Percentiles rank a stretch among this genome's conserved stretches.
Evolutionary conservation across 2,888 invertebrate genomes (phyloP).

Genomic region (Drosophila nigritarsus): DNA sequence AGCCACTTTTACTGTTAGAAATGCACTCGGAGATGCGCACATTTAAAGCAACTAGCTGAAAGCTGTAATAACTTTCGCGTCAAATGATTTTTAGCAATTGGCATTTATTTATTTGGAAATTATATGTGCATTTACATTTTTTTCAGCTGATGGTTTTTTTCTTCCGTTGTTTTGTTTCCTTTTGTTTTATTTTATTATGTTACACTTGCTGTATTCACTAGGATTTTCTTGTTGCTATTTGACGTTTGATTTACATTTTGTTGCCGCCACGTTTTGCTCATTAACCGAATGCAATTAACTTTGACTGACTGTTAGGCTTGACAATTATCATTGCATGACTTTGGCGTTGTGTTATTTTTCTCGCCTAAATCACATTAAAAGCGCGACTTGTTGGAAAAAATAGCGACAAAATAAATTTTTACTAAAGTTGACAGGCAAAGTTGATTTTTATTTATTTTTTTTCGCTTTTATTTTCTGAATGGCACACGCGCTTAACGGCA

Average conservation of each 20-base stretch:
- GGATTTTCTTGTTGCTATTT: conserved; percentile 37
- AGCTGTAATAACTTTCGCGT: conserved; percentile 36
- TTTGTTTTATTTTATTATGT: conserved; percentile 18
- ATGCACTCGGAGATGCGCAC: conserved; percentile 67
- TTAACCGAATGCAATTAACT: conserved; percentile 67
- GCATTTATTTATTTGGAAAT: conserved; percentile 30
- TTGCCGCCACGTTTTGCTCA: conserved; percentile 75
- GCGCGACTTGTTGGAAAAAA: conserved; percentile 41
- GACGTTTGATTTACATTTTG: conserved; percentile 70
- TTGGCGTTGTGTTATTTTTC: conserved; percentile 40
- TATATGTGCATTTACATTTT: conserved; percentile 59
- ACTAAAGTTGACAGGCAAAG: conserved; percentile 12
- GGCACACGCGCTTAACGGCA: conserved; percentile 68
- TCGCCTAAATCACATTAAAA: conserved; percentile 56
- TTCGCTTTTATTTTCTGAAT: conserved; percentile 32
- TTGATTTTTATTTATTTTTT: conserved; percentile 18
- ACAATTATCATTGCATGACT: conserved; percentile 63
- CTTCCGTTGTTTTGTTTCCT: background rate
- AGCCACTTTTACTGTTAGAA: conserved; percentile 79
- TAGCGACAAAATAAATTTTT: conserved; percentile 29
- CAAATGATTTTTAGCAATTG: conserved; percentile 46
- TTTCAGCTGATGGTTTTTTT: conserved; percentile 22
- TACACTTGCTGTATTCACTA: conserved; percentile 54
- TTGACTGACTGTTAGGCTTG: conserved; percentile 40
- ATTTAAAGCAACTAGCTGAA: conserved; percentile 3